A percentile compares a stretch with the other conserved stretches of the same genome.
These are phyloP conservation scores for Etheostoma nigrum DNA, from an alignment of 2,797 vertebrate species.

Conservation along the genomic window DNA sequence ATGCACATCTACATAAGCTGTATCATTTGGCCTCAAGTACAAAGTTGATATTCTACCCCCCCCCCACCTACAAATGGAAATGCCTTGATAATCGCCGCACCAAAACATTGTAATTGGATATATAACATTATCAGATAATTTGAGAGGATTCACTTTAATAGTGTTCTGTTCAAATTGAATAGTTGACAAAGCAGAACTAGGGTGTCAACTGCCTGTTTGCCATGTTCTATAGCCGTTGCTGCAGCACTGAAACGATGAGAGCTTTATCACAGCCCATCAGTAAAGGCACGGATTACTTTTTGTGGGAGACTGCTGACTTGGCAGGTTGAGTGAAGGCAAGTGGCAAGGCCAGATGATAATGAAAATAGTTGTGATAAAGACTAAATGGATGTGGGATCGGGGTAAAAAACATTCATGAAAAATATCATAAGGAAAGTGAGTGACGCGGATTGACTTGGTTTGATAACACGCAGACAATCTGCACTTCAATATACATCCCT, in stretches of 20 bases:
- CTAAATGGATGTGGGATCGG: conserved; percentile 77
- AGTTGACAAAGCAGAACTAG: conserved; percentile 63
- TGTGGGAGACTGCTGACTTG: conserved; percentile 76
- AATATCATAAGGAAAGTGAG: conserved; percentile 66
- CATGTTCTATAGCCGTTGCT: conserved; percentile 47
- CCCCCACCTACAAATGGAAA: conserved; percentile 46
- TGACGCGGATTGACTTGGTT: conserved; percentile 56
- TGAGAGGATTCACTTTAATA: conserved; percentile 55
- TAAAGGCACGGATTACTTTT: conserved; percentile 75
- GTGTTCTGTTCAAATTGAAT: conserved; percentile 50
- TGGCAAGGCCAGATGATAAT: conserved; percentile 75
- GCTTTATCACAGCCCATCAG: conserved; percentile 79
- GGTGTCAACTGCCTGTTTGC: conserved; percentile 71
- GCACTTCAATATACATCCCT: conserved; percentile 56
- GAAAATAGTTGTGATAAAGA: conserved; percentile 82
- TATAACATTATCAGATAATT: conserved; percentile 60
- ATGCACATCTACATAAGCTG: conserved; percentile 36
- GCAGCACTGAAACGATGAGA: conserved; percentile 64
- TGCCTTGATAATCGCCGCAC: conserved; percentile 20
- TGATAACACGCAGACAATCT: conserved; percentile 62
- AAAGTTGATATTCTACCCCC: conserved; percentile 40
- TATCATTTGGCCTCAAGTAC: conserved; percentile 45
- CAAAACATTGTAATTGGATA: conserved; percentile 49
- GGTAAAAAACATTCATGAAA: conserved; percentile 65
- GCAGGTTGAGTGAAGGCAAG: conserved; percentile 78